Evolutionary conservation across 1,140 invertebrate genomes (phyloP).

Genomic region (Hetaerina americana): DNA sequence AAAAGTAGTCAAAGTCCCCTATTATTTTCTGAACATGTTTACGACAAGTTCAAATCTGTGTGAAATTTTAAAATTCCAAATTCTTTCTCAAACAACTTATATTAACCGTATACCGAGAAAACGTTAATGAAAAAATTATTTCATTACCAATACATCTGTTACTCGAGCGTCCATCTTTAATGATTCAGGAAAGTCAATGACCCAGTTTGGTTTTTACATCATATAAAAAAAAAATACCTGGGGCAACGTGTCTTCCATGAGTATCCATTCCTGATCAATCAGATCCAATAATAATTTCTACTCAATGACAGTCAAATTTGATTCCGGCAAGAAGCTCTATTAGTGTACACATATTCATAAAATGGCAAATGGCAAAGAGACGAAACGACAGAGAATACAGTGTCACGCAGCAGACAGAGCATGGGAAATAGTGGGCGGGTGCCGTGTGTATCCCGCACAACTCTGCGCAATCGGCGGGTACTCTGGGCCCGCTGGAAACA

Average conservation of each 20-base stretch:
- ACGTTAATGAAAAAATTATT: no score
- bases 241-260: no score
- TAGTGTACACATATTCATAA: neutral
- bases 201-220: neutral
- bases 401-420: neutral
- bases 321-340: neutral
- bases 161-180: no score
- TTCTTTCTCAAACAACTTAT: no score
- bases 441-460: neutral
- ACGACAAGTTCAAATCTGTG: no score
- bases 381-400: neutral
- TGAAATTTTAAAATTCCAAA: no score
- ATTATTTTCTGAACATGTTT: no score
- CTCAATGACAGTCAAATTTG: neutral
- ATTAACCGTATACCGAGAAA: no score
- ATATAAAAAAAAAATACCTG: neutral
- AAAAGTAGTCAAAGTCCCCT: no score
- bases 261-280: no score
- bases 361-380: neutral
- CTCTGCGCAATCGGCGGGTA: neutral
- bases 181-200: neutral
- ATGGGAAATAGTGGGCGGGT: neutral
- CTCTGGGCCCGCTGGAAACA: neutral
- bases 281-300: neutral
- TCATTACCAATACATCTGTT: no score